Evolutionary conservation across 1,140 invertebrate genomes (phyloP).

Genomic region (Zaprionus tsacasi): DNA sequence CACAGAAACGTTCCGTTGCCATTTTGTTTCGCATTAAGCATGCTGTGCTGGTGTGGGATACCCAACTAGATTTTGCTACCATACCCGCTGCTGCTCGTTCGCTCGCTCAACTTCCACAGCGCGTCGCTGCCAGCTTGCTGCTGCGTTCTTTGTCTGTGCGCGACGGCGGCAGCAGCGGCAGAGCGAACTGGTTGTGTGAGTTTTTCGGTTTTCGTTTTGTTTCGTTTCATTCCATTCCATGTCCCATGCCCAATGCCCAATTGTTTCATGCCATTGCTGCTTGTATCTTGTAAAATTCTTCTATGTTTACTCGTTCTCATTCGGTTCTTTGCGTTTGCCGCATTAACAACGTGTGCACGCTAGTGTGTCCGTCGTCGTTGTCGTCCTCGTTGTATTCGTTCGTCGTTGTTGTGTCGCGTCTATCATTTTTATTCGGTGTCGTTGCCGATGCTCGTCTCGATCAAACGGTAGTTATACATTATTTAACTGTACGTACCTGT

Average conservation of each 20-base stretch:
- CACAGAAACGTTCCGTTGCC: constrained; percentile 56
- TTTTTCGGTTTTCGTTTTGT: constrained; percentile 52
- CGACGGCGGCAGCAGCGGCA: constrained; percentile 3
- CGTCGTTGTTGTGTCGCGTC: constrained; percentile 36
- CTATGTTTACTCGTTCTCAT: constrained; percentile 69
- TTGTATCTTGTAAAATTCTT: constrained; percentile 76
- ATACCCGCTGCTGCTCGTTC: constrained; percentile 19
- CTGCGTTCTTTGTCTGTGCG: constrained; percentile 61
- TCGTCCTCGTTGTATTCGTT: constrained; percentile 33
- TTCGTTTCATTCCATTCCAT: constrained; percentile 34
- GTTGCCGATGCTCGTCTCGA: constrained; percentile 27
- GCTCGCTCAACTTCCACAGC: constrained; percentile 7
- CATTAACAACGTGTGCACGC: constrained; percentile 67
- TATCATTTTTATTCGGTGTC: constrained; percentile 39
- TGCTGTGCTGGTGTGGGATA: constrained; percentile 54
- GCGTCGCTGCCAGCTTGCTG: background rate
- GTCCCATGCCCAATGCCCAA: background rate
- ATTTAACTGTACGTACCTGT: constrained; percentile 57
- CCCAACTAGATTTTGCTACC: constrained; percentile 75
- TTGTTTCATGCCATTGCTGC: constrained; percentile 26
- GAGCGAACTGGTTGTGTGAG: constrained; percentile 77
- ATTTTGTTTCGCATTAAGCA: constrained; percentile 59
- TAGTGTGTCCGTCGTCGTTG: constrained; percentile 43
- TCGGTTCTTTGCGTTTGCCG: constrained; percentile 76
- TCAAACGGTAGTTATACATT: constrained; percentile 35